These are phyloP conservation scores for Gonocerus acuteangulatus DNA, from an alignment of 2,888 invertebrate genomes.

Conservation along the genomic window DNA sequence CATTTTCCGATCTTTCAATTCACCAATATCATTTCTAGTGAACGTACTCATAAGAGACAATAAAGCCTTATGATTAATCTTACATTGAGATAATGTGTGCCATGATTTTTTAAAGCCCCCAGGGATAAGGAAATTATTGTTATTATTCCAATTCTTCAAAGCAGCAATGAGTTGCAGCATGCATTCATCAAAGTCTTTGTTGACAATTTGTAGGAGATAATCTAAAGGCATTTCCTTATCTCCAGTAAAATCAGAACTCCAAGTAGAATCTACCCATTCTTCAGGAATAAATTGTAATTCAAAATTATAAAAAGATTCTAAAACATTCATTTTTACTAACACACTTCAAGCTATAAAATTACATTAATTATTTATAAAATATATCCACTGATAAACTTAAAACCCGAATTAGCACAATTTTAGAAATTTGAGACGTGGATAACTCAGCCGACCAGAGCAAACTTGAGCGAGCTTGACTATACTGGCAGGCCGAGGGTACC, in stretches of 20 bases:
- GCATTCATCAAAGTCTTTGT: constrained; percentile 29
- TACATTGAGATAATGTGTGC: neutral
- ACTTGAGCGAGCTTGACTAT: too few species aligned
- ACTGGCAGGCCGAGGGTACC: too few species aligned
- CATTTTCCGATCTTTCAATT: constrained; percentile 25
- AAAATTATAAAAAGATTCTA: constrained; percentile 32
- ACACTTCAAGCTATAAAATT: too few species aligned
- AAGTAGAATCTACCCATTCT: constrained; percentile 34
- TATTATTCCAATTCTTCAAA: constrained; percentile 31
- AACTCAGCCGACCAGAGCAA: too few species aligned
- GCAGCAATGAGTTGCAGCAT: constrained; percentile 25
- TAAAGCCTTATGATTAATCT: constrained; percentile 9
- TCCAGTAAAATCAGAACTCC: constrained; percentile 34
- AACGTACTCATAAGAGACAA: constrained; percentile 21
- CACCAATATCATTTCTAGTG: constrained; percentile 30
- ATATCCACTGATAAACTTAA: too few species aligned
- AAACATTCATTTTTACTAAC: constrained; percentile 37
- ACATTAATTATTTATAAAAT: too few species aligned
- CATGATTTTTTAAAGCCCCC: constrained; percentile 5
- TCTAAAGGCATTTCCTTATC: constrained; percentile 35
- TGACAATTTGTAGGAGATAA: constrained; percentile 32
- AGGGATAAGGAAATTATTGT: neutral
- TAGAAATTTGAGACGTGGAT: too few species aligned
- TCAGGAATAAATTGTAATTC: constrained; percentile 32
- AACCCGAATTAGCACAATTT: too few species aligned